Base-by-base conservation (phyloP, 1,140 invertebrate genomes). In the Euwallacea fornicatus region DNA sequence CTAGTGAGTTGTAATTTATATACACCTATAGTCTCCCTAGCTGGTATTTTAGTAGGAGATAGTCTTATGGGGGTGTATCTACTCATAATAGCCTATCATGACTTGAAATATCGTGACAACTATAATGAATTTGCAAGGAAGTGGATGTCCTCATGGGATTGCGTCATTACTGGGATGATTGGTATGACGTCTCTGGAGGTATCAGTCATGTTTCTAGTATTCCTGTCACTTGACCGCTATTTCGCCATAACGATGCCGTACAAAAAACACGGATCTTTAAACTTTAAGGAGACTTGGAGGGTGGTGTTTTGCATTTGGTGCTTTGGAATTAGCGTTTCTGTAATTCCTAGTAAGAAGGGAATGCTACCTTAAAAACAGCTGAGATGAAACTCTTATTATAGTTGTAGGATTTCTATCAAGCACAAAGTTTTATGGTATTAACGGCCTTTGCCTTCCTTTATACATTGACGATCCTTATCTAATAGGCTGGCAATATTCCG, bases 11-110 rank as follows among this genome's bases (percentile, higher is more conserved):
- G n/a, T 11, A 61, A 6, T 11, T 61, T 21, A n/a, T 61, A 41
- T 7, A 47, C 9, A 7, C 6, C 11, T 16, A 56, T 55, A 13
- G 2, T 16, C 15, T 42, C 3, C 7, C 46, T 41, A 59, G 55
- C 1, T 3, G 44, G n/a, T 55, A 58, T 53, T 64, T 16, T 76
- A 87, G 84, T 88, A n/a, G 88, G 92, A 7, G 92, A 94, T 81
- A 83, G 92, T 73, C 79, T 93, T 13, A 93, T 93, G 90, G 92
- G 91, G 0, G 78, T 93, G 55, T 94, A 94, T 80, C 82, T 94
- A 65, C 77, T 91, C 10, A 84, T 88, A 58, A 90, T 94, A 73
- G 91, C 87, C 6, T 79, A 86, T 42, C 84, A 89, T 75, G 92
- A 94, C 78, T 77, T 85, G 42, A 82, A 83, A 59, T 91, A 86